Base-by-base conservation (phyloP, 2,797 vertebrate species). In the Gorsachius magnificus region DNA sequence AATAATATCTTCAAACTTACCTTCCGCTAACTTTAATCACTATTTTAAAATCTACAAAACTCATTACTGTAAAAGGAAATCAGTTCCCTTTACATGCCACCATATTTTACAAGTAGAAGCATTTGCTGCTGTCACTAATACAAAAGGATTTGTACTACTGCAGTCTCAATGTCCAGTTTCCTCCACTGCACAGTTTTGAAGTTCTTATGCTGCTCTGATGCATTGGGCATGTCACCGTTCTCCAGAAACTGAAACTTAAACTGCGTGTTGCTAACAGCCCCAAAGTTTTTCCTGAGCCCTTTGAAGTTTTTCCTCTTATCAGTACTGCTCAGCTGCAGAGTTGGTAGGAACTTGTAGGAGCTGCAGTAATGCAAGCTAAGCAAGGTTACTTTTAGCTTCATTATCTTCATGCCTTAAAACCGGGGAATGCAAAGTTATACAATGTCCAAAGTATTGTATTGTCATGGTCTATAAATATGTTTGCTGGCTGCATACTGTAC, bases 401-500 rank as follows among this genome's bases (percentile, higher is more conserved):
- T 92, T 93, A 87, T 94, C 56, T 87, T 89, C 70, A 36, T 53
- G 25, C 26, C 68, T 91, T 84, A 80, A 95, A 96, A 93, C 66
- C 13, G 56, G 28, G 21, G 56, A 95, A 54, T 71, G 65, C 65
- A 89, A 93, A 96, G 81, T 72, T 96, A 91, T 63, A 57, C 78
- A 91, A 81, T 31, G 19, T 90, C 15, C 51, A 97, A 88, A 93
- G 45, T 36, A 58, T 64, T 89, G 35, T 75, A 89, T 94, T 96
- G 43, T 83, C 91, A 83, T 79, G 71, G 91, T 66, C 94, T 94
- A 79, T 70, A 93, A 97, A 97, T 90, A 65, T 86, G 60, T 91
- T 97, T 97, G 71, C 80, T 97, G 78, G 87, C 86, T 97, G 68
- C 87, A 68, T 95, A 82, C 74, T 96, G 87, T 91, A 97, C 95